Conservation (phyloP, 2,888 invertebrate species). For the Cabera pusaria region DNA sequence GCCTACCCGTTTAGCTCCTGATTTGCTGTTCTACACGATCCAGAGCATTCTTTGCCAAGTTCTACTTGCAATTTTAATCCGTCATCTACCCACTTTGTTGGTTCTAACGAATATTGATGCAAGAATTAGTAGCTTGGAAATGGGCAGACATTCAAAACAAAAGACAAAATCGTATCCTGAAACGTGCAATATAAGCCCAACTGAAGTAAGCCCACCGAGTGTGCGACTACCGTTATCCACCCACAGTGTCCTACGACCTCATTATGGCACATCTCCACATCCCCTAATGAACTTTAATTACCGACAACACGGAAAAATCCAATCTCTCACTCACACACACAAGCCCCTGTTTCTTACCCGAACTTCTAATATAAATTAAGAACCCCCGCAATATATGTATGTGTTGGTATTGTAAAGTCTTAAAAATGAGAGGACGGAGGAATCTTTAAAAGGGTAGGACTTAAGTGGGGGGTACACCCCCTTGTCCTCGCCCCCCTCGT, state of each 20-base stretch:
- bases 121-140: too few species aligned
- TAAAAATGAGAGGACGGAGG: conserved; percentile 81
- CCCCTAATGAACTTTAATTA: conserved; percentile 72
- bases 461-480: conserved; percentile 68
- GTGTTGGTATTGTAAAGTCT: conserved; percentile 81
- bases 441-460: conserved; percentile 83
- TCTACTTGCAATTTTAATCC: too few species aligned
- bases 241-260: conserved; percentile 40
- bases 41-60: too few species aligned
- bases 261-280: conserved; percentile 59
- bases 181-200: too few species aligned
- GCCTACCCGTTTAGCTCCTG: too few species aligned
- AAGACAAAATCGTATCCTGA: too few species aligned
- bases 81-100: too few species aligned
- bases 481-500: conserved; percentile 47
- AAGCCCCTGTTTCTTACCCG: conserved; percentile 31
- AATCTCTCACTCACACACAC: conserved; percentile 59
- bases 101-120: too few species aligned
- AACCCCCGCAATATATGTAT: conserved; percentile 61
- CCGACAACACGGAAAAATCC: conserved; percentile 77
- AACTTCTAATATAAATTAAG: conserved; percentile 66
- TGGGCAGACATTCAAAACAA: too few species aligned
- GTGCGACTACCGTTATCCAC: conserved; percentile 7
- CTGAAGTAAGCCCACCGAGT: too few species aligned
- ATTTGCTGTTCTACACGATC: too few species aligned